phyloP scores from a whole-genome alignment of 2,797 vertebrate species.

The Spheniscus humboldti region DNA sequence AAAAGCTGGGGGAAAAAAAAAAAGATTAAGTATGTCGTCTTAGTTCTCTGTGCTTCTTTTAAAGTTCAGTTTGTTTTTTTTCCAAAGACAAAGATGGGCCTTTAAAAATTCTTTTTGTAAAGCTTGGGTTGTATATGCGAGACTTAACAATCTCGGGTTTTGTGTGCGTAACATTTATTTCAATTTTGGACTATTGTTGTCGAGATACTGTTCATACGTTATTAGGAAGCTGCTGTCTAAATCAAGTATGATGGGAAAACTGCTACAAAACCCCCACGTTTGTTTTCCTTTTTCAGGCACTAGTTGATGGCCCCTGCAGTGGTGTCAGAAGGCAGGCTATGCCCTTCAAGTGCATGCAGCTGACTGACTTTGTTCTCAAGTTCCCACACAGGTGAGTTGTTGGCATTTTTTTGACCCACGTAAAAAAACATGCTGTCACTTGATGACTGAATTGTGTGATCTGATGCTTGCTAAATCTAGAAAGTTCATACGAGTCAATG shows the following conservation, averaged over 20 bases:
- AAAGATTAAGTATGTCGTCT: fast-evolving
- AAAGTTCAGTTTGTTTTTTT: fast-evolving
- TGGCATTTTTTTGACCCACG: background rate
- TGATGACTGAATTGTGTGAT: background rate
- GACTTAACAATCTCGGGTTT: fast-evolving
- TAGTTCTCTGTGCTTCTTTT: background rate
- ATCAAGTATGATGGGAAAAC: background rate
- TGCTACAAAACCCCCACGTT: fast-evolving
- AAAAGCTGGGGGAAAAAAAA: background rate
- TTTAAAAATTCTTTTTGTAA: background rate
- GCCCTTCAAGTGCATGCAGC: slow-evolving; percentile 99
- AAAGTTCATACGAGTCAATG: background rate
- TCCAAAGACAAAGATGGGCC: background rate
- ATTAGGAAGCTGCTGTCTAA: background rate
- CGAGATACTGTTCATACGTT: fast-evolving
- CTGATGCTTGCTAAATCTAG: background rate
- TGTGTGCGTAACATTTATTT: fast-evolving
- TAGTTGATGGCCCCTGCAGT: slow-evolving; percentile 92
- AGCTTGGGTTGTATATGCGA: background rate
- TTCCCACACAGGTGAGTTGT: slow-evolving; percentile 89
- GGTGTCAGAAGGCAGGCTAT: slow-evolving; percentile 91
- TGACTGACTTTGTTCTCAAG: slow-evolving; percentile 96
- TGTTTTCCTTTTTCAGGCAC: slow-evolving; percentile 74
- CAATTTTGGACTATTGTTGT: background rate
- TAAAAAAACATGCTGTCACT: background rate